These are phyloP conservation scores for Oophaga pumilio DNA, from an alignment of 2,113 vertebrate genomes.

Conservation along the genomic window DNA sequence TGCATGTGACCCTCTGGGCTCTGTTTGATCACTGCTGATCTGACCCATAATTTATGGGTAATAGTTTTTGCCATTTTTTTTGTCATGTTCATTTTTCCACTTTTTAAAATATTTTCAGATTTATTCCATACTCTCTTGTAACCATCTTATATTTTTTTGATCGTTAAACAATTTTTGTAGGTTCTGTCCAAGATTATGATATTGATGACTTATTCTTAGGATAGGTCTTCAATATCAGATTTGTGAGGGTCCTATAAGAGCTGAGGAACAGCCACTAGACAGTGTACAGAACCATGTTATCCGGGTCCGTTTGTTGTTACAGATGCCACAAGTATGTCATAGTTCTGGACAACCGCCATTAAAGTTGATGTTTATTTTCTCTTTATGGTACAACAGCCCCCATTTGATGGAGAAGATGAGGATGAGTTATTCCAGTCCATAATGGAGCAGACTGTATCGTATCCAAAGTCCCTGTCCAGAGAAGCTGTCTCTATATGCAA, in stretches of 20 bases:
- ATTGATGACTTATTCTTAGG: too few species aligned
- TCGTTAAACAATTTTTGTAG: not conserved
- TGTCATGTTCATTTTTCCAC: not conserved
- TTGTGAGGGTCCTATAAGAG: too few species aligned
- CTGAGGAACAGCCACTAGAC: too few species aligned
- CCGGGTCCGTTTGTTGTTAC: too few species aligned
- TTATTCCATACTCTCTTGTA: not conserved
- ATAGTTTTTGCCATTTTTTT: not conserved
- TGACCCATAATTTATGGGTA: not conserved
- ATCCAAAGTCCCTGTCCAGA: constrained; percentile 85
- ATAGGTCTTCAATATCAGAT: too few species aligned
- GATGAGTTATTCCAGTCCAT: constrained; percentile 92
- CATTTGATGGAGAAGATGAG: constrained; percentile 89
- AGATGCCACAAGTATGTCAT: too few species aligned
- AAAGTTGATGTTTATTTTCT: not conserved
- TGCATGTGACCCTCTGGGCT: not conserved
- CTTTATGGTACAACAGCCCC: constrained; percentile 70
- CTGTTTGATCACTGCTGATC: not conserved
- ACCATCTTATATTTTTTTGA: not conserved
- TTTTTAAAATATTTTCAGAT: not conserved
- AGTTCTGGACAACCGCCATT: not conserved
- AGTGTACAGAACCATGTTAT: too few species aligned
- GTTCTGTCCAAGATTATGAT: too few species aligned
- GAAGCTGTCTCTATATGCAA: constrained; percentile 91
- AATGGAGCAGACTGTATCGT: constrained; percentile 87